Base-by-base conservation (phyloP, 2,797 vertebrate genomes). In the Sebastes jordani region DNA sequence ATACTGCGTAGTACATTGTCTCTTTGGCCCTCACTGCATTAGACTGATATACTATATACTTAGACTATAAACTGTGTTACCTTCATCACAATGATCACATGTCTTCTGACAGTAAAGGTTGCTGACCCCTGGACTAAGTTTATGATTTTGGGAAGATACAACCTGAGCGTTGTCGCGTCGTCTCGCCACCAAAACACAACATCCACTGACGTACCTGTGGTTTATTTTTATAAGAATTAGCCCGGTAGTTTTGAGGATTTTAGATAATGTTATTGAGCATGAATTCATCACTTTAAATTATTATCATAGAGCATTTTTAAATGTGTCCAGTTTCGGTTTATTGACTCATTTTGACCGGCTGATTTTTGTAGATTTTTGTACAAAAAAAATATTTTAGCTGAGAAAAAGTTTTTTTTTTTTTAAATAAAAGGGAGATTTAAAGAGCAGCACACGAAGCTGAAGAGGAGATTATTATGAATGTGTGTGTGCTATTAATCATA, bases 401-500 rank as follows among this genome's bases (percentile, higher is more conserved):
- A 72, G 11, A 76, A 69, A 73, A 71, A 1, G 3, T 63, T 81
- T 78, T 60, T 66, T 80, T 55, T 59, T 59, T 38, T 59, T 38
- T 13, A 27, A 25, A 59, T 38, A 36, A 74, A 69, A 52, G 23
- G 58, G 70, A 56, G 22, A 13, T 74, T 95, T 78, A 59, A 66
- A 76, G 56, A 56, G 69, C 32, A 9, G 54, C 81, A 59, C 62
- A 68, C 52, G 5, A 27, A 56, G 38, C 34, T 36, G 49, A 68
- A 22, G 52, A 64, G 52, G 60, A 72, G 64, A 81, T 76, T 80
- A 71, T 83, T 92, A 92, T 96, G 95, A 96, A 96, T 96, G 96
- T 97, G 75, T 63, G 76, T 29, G 93, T 49, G 54, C 93, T 96
- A 95, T 95, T 96, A 95, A 95, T 96, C 94, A 94, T 96, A 95